A percentile compares a stretch with the other conserved stretches of the same genome.
These are phyloP conservation scores for Chalcosyrphus nemorum DNA, from an alignment of 2,888 invertebrate species.

Conservation along the genomic window DNA sequence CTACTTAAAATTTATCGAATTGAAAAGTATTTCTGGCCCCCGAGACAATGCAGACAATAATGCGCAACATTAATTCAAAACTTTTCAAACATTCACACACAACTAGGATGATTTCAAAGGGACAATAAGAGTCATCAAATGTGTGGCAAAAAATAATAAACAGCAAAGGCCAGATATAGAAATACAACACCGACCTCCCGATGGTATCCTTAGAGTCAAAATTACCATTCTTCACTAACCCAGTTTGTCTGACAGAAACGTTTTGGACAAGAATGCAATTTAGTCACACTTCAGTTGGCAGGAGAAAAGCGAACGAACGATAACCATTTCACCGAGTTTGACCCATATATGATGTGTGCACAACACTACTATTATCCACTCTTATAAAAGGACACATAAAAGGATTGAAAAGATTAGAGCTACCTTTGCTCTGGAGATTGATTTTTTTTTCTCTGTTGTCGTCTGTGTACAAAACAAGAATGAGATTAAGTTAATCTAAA, in stretches of 20 bases:
- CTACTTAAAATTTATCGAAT: constrained; percentile 8
- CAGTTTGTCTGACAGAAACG: neutral
- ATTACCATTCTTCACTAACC: neutral
- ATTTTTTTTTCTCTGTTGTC: neutral
- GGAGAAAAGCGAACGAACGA: neutral
- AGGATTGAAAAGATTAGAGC: neutral
- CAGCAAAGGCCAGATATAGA: neutral
- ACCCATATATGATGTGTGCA: neutral
- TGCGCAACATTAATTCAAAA: constrained; percentile 16
- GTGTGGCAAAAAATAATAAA: constrained; percentile 8
- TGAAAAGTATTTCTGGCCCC: neutral
- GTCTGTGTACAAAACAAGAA: neutral
- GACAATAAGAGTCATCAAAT: neutral
- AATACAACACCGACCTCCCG: neutral
- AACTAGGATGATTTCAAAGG: neutral
- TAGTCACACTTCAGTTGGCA: constrained; percentile 7
- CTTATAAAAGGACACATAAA: neutral
- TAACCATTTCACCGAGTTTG: neutral
- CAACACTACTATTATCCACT: neutral
- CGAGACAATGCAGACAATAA: constrained; percentile 9
- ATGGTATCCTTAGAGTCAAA: neutral
- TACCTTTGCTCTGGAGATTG: neutral
- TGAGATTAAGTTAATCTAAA: neutral
- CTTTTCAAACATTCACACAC: neutral
- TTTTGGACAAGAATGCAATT: neutral